Percentiles rank a stretch among this genome's conserved stretches.
Evolutionary conservation across 2,797 vertebrate species (phyloP).

Genomic region (Sarcophilus harrisii): DNA sequence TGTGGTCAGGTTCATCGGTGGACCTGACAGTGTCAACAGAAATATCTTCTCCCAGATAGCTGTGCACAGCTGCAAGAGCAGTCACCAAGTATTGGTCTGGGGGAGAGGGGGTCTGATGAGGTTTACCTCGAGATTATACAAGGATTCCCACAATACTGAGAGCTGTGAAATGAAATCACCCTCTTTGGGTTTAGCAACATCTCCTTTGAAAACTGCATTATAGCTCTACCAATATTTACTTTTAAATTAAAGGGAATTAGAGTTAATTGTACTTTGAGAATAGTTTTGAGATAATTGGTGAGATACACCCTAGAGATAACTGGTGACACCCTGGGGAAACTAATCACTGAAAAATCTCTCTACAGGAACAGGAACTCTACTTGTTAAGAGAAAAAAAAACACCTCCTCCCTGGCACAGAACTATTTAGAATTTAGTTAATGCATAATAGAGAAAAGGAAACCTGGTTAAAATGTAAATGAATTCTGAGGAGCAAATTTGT

Average conservation of each 20-base stretch:
- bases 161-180: background rate
- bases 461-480: background rate
- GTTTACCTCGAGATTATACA: background rate
- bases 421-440: background rate
- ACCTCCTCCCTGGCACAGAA: background rate
- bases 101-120: background rate
- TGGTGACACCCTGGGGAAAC: background rate
- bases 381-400: background rate
- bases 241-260: constrained; percentile 7
- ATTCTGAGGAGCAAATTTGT: background rate
- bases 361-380: background rate
- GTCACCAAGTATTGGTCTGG: background rate
- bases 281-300: background rate
- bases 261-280: constrained; percentile 3
- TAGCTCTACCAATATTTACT: background rate
- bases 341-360: background rate
- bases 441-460: background rate
- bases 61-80: background rate
- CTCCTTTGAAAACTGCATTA: background rate
- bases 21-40: background rate
- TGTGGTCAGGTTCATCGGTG: background rate
- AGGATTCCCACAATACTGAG: background rate
- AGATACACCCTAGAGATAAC: background rate
- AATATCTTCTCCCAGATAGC: background rate
- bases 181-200: background rate